Conservation (phyloP, 2,888 invertebrate species). For the Ctena decussata region DNA sequence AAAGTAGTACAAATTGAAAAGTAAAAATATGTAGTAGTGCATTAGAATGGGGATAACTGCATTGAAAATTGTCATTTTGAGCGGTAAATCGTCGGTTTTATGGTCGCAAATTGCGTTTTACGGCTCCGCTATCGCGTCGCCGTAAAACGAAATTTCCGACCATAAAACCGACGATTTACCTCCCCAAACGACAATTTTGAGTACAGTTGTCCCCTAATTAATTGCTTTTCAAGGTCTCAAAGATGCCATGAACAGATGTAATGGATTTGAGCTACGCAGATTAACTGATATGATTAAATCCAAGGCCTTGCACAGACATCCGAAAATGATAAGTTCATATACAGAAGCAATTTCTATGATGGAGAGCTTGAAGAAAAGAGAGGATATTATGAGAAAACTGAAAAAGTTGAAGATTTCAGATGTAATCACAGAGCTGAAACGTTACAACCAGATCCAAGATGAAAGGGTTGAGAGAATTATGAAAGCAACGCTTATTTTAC, state of each 20-base stretch:
- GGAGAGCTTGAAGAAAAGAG: not conserved
- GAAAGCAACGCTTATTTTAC: slow-evolving; percentile 17
- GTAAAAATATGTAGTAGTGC: no score
- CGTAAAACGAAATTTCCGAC: no score
- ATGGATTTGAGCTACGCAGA: not conserved
- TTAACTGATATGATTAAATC: not conserved
- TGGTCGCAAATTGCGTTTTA: no score
- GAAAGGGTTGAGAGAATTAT: not conserved
- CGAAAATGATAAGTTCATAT: not conserved
- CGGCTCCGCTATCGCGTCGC: no score
- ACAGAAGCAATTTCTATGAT: not conserved
- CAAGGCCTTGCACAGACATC: not conserved
- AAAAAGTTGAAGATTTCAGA: not conserved
- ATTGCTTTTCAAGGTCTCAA: not conserved
- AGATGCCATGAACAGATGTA: not conserved
- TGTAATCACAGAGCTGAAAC: not conserved
- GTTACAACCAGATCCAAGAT: slow-evolving; percentile 6
- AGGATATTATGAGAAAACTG: slow-evolving; percentile 8
- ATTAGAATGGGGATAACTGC: no score
- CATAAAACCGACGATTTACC: no score
- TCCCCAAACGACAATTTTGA: no score
- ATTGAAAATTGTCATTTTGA: no score
- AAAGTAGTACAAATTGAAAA: no score
- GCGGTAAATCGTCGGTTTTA: no score
- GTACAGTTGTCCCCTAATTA: no score